Conservation (phyloP, 2,113 vertebrate genomes). For the Hymenochirus boettgeri region DNA sequence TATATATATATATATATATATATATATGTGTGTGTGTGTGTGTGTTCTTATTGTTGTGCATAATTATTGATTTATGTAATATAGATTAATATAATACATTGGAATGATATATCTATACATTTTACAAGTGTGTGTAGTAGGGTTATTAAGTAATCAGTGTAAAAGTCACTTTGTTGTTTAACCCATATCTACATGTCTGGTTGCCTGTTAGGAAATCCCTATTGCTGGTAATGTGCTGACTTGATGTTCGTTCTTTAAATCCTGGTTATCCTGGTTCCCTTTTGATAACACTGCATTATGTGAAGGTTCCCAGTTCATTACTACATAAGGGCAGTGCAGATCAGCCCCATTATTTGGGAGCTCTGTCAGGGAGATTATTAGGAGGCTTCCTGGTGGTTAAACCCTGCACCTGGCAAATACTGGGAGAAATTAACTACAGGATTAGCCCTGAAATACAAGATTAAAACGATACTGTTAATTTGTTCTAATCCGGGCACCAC, state of each 20-base stretch:
- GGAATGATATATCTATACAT: no score
- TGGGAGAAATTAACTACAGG: conserved; percentile 4
- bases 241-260: no score
- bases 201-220: no score
- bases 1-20: background rate
- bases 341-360: conserved; percentile 8
- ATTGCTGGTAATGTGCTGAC: no score
- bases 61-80: background rate
- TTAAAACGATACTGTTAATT: conserved; percentile 26
- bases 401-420: conserved; percentile 31
- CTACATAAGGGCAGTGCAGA: background rate
- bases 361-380: conserved; percentile 7
- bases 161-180: no score
- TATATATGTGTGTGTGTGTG: background rate
- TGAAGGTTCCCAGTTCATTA: no score
- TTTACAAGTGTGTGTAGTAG: no score
- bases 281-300: no score
- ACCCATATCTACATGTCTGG: no score
- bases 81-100: no score
- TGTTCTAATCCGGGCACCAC: background rate
- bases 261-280: no score
- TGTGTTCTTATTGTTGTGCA: background rate
- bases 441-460: conserved; percentile 23
- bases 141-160: no score
- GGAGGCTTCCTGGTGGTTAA: conserved; percentile 1